Conservation (phyloP, 2,888 invertebrate genomes). For the Noctua janthina region DNA sequence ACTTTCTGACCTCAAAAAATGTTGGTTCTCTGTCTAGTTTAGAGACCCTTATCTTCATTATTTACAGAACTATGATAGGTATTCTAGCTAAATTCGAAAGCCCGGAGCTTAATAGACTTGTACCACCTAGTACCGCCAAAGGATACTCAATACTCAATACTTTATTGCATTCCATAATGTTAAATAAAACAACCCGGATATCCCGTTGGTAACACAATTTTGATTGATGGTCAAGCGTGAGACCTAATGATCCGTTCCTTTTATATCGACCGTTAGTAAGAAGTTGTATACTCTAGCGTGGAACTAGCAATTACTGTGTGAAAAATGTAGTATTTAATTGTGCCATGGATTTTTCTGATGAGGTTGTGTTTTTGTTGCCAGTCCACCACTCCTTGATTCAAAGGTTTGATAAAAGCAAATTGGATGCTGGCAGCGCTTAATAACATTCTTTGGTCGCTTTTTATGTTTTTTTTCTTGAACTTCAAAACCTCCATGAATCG, state of each 20-base stretch:
- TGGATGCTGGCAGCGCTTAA: not conserved
- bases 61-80: not conserved
- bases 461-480: not conserved
- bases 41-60: not conserved
- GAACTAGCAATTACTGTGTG: not conserved
- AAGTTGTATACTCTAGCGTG: constrained; percentile 26
- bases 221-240: constrained; percentile 27
- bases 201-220: constrained; percentile 27
- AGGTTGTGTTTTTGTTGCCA: not conserved
- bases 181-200: no score
- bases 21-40: not conserved
- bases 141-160: no score
- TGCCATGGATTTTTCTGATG: not conserved
- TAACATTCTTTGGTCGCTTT: not conserved
- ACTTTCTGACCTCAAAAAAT: not conserved
- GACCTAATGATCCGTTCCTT: constrained; percentile 13
- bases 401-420: constrained; percentile 5
- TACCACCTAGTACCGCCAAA: not conserved
- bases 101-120: constrained; percentile 1
- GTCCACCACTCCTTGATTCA: not conserved
- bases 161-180: no score
- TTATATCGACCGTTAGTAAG: constrained; percentile 2
- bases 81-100: not conserved
- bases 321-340: not conserved
- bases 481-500: not conserved